These are phyloP conservation scores for Pelmatolapia mariae DNA, from an alignment of 2,113 vertebrate species.

Conservation along the genomic window DNA sequence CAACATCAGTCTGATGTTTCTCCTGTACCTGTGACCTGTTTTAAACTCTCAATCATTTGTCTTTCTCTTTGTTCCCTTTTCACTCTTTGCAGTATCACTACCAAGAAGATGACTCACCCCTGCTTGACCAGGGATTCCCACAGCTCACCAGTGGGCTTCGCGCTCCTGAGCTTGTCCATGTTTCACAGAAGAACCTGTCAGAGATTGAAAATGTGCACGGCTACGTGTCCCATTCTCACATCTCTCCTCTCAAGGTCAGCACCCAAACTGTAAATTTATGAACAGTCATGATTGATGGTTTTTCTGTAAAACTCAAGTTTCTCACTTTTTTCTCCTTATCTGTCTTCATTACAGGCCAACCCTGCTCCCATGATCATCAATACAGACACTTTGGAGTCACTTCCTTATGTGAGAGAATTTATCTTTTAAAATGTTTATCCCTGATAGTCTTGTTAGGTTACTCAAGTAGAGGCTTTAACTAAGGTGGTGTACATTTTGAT, in stretches of 20 bases:
- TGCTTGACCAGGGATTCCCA: constrained; percentile 87
- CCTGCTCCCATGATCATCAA: constrained; percentile 96
- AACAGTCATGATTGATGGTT: background rate
- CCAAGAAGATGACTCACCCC: constrained; percentile 86
- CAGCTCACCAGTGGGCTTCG: constrained; percentile 85
- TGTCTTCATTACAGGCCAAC: constrained; percentile 79
- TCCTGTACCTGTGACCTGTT: background rate
- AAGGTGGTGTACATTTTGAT: background rate
- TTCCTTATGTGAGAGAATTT: constrained; percentile 87
- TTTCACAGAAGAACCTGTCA: constrained; percentile 95
- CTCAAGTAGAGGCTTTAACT: background rate
- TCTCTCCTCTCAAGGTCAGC: constrained; percentile 94
- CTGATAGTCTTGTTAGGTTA: background rate
- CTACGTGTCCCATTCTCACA: constrained; percentile 93
- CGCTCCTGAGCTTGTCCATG: constrained; percentile 91
- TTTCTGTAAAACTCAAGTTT: background rate
- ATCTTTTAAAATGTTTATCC: background rate
- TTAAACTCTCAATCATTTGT: background rate
- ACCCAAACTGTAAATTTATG: background rate
- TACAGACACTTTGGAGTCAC: constrained; percentile 95
- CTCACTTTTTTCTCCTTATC: background rate
- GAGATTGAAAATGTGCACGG: constrained; percentile 97
- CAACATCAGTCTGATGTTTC: background rate
- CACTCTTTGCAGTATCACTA: constrained; percentile 84
- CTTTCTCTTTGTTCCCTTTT: background rate